Evolutionary conservation across 2,797 vertebrate species (phyloP).

Genomic region (Neoniphon sammara): DNA sequence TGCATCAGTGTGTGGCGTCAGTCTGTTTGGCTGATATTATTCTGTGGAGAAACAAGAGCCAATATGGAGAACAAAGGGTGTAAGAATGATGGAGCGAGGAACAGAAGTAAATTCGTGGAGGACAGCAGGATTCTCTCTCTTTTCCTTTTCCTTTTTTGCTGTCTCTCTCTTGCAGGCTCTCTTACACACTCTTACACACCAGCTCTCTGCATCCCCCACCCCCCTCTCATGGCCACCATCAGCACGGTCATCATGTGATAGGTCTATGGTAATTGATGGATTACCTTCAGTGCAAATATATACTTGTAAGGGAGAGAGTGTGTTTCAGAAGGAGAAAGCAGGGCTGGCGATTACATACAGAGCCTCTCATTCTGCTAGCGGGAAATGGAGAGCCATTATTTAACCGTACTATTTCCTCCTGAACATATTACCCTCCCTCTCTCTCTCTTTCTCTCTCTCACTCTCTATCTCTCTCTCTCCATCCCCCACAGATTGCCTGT

Average conservation of each 20-base stretch:
- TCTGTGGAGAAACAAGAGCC: constrained; percentile 17
- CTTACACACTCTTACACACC: constrained; percentile 44
- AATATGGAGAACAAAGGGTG: constrained; percentile 25
- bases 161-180: constrained; percentile 18
- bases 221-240: constrained; percentile 75
- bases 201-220: constrained; percentile 27
- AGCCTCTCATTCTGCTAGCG: constrained; percentile 76
- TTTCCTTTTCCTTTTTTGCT: constrained; percentile 34
- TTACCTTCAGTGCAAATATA: constrained; percentile 86
- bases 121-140: constrained; percentile 56
- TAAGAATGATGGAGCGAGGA: constrained; percentile 47
- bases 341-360: constrained; percentile 75
- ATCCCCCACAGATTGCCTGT: constrained; percentile 83
- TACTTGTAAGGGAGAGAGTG: constrained; percentile 81
- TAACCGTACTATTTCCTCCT: constrained; percentile 87
- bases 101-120: constrained; percentile 56
- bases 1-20: constrained; percentile 44
- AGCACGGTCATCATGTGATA: constrained; percentile 84
- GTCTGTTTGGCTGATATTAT: constrained; percentile 43
- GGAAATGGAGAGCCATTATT: constrained; percentile 87
- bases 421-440: constrained; percentile 82
- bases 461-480: constrained; percentile 44
- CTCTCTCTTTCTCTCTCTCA: constrained; percentile 52
- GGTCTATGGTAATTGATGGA: constrained; percentile 87
- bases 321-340: constrained; percentile 79